phyloP scores from a whole-genome alignment of 2,888 invertebrate species.

The Deilephila porcellus region DNA sequence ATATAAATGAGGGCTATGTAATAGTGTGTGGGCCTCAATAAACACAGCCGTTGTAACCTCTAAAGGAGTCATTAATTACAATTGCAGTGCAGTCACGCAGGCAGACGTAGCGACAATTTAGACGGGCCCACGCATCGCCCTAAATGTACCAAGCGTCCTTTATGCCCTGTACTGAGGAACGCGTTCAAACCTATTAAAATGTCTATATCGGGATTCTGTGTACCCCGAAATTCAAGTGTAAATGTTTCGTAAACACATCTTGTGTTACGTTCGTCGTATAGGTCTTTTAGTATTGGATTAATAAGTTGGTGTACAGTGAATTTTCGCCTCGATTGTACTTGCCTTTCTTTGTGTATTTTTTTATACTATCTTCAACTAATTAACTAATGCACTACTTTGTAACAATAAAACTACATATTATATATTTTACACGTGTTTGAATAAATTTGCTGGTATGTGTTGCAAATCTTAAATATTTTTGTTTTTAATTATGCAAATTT shows the following conservation, averaged over 20 bases:
- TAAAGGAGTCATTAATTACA: conserved; percentile 64
- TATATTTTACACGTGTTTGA: too few relatives aligned
- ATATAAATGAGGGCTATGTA: conserved; percentile 1
- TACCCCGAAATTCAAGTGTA: not conserved
- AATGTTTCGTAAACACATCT: not conserved
- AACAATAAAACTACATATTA: too few relatives aligned
- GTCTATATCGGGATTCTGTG: not conserved
- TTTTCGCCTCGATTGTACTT: too few relatives aligned
- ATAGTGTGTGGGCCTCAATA: conserved; percentile 21
- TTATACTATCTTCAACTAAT: too few relatives aligned
- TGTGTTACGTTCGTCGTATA: not conserved
- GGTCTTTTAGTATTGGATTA: not conserved
- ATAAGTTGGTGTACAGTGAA: too few relatives aligned
- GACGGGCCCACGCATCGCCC: conserved; percentile 48
- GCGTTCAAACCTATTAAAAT: not conserved
- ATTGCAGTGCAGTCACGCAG: conserved; percentile 53
- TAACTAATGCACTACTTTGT: too few relatives aligned
- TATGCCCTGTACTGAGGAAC: conserved; percentile 38
- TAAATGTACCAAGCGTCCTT: conserved; percentile 37
- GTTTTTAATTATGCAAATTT: too few relatives aligned
- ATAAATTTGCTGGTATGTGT: too few relatives aligned
- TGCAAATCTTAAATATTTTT: too few relatives aligned
- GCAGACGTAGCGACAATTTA: conserved; percentile 48
- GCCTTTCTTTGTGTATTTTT: too few relatives aligned
- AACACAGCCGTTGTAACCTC: conserved; percentile 45